These are phyloP conservation scores for Teleiodes luculella DNA, from an alignment of 2,888 invertebrate genomes.

Conservation along the genomic window DNA sequence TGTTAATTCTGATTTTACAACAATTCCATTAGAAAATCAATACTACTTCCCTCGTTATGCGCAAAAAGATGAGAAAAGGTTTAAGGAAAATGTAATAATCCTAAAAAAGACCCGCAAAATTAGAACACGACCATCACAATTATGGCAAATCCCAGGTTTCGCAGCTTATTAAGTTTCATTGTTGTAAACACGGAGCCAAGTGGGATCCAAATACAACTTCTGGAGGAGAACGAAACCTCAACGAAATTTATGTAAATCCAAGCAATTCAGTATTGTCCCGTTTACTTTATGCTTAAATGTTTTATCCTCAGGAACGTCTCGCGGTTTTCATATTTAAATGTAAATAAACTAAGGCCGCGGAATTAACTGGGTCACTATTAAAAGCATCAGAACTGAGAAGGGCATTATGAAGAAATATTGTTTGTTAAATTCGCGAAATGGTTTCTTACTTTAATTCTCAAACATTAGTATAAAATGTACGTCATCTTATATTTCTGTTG, in stretches of 20 bases:
- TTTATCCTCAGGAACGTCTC: background rate
- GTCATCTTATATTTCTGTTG: too few species aligned
- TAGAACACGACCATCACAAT: background rate
- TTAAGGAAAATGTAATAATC: background rate
- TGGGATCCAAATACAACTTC: slow-evolving; percentile 1
- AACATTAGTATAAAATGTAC: too few species aligned
- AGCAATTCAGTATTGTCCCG: slow-evolving; percentile 3
- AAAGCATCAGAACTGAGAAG: background rate
- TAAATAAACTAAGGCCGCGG: slow-evolving; percentile 1
- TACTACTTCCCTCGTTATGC: too few species aligned
- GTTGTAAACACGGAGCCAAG: background rate
- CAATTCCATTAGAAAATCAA: too few species aligned
- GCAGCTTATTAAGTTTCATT: background rate
- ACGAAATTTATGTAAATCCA: slow-evolving; percentile 6
- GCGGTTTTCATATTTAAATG: slow-evolving; percentile 10
- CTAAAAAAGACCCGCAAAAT: background rate
- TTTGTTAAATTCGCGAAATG: too few species aligned
- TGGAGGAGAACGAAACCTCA: background rate
- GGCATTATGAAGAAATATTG: slow-evolving; percentile 11
- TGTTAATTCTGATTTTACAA: too few species aligned
- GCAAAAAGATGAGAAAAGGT: background rate
- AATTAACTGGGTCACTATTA: slow-evolving; percentile 3
- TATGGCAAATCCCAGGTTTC: background rate
- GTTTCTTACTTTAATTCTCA: too few species aligned
- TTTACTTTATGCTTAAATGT: slow-evolving; percentile 3